Evolutionary conservation across 1,140 invertebrate species (phyloP), one percentile per base, ranked within the genome.

Genomic region (Drosophila bocki): DNA sequence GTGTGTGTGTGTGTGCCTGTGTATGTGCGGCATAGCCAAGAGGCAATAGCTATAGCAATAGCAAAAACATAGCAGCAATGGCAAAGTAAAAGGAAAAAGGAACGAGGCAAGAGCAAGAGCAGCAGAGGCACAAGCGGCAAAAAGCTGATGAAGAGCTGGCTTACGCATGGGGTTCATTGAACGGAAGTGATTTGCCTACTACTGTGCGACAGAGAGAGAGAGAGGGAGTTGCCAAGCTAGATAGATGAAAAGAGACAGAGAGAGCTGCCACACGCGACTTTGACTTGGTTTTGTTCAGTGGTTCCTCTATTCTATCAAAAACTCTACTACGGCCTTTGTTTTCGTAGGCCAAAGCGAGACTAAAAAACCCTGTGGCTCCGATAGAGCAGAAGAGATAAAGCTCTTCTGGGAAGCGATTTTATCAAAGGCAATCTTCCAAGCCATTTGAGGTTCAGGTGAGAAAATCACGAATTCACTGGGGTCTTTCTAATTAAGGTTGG

Each of bases 111-210:
- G 35, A 45, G 41, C 41, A 33, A 76, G 51, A 64, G 50, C 50
- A 53, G 45, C 26, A 71, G 39, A 65, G 58, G 37, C 32, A 68
- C 37, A 62, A 50, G 56, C 48, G 37, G 71, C 75, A 45, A 69
- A 76, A 54, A 74, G 67, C 74, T 76, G 74, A 67, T 76, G 74
- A 65, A 82, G 65, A 83, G 63, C 81, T 84, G 70, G 85, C 84
- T 90, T 88, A 88, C 85, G 85, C 85, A 88, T 79, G 85, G 82
- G 86, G 86, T 90, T 90, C 86, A 90, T 90, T 90, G 86, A 85
- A 91, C 86, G 86, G 86, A 90, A 90, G 86, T 90, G 86, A 91
- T 90, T 90, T 90, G 85, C 86, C 86, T 90, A 90, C 80, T 64
- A 39, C 70, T 74, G 47, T 37, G 63, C 51, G 32, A 48, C 15